Base-by-base conservation (phyloP, 2,888 invertebrate genomes). In the Colletes collaris region DNA sequence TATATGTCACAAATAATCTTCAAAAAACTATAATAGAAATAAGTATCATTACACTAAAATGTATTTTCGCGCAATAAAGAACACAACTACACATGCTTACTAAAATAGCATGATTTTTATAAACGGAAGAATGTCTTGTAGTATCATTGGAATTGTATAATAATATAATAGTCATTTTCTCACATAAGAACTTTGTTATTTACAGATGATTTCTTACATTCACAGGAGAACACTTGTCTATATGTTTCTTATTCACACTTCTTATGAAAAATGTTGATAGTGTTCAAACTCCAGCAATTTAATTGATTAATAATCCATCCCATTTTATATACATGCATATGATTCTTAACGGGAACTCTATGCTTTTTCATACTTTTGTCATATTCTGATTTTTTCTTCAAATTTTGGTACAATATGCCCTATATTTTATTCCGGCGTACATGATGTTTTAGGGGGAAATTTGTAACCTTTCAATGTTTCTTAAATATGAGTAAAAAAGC, bases 391-490 rank as follows among this genome's bases (percentile, higher is more conserved):
- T 74, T 69, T 52, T 64, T 8, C 40, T 53, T 56, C 67, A 69
- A 81, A 66, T 70, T 85, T 83, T 74, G 56, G 60, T 82, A 82
- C 86, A 87, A 87, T 87, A 87, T 87, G 86, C 86, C 84, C 87
- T 74, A 79, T 81, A 58, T 65, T 67, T 81, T 81, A 73, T 84
- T 87, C 86, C 86, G 81, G 84, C 84, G 86, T 87, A 87, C 87
- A 85, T 77, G 87, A 87, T 87, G 86, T 87, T 87, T 76, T 74
- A 76, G 78, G 76, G 73, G 79, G 85, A 79, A 72, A 50, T 75
- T 78, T 64, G 59, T 68, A 67, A 77, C 55, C 65, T 66, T 72
- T 75, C 71, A 46, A 67, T 60, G 70, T 79, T 74, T 70, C 62
- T 68, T 72, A 79, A 81, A 71, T 70, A 35, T 73, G 63, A 78